A percentile compares a stretch with the other conserved stretches of the same genome.
These are phyloP conservation scores for Rhinoderma darwinii DNA, from an alignment of 2,113 vertebrate species.

Conservation along the genomic window DNA sequence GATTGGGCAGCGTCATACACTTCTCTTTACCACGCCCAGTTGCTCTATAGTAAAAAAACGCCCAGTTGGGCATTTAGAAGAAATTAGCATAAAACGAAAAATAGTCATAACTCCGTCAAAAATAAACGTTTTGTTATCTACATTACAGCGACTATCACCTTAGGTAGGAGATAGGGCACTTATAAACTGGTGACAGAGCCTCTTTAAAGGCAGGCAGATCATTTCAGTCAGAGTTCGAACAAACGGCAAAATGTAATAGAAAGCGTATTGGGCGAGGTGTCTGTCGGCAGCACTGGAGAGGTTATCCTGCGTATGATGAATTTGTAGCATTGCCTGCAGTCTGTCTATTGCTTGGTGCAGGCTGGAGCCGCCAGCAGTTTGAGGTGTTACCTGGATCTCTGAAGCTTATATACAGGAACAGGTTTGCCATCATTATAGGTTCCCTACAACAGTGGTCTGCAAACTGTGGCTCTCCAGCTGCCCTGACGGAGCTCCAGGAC, in stretches of 20 bases:
- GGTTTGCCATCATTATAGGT: background rate
- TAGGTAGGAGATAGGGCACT: too few species aligned
- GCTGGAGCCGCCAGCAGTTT: background rate
- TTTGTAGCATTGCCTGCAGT: background rate
- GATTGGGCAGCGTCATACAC: too few species aligned
- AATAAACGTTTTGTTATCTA: too few species aligned
- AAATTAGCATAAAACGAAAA: too few species aligned
- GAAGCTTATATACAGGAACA: background rate
- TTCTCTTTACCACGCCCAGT: too few species aligned
- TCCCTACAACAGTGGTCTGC: background rate
- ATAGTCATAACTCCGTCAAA: too few species aligned
- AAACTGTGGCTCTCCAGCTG: background rate
- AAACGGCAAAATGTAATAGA: background rate
- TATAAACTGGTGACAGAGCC: too few species aligned
- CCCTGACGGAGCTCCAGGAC: background rate
- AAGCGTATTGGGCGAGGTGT: background rate
- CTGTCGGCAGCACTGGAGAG: background rate
- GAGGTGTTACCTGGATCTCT: background rate
- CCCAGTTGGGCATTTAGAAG: too few species aligned
- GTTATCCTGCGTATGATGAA: background rate
- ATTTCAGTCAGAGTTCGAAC: background rate
- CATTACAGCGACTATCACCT: too few species aligned
- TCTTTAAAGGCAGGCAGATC: slow-evolving; percentile 4
- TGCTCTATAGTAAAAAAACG: too few species aligned
- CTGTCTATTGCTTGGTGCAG: background rate